Base-by-base conservation (phyloP, 2,888 invertebrate genomes). In the Drosophila bunnanda region DNA sequence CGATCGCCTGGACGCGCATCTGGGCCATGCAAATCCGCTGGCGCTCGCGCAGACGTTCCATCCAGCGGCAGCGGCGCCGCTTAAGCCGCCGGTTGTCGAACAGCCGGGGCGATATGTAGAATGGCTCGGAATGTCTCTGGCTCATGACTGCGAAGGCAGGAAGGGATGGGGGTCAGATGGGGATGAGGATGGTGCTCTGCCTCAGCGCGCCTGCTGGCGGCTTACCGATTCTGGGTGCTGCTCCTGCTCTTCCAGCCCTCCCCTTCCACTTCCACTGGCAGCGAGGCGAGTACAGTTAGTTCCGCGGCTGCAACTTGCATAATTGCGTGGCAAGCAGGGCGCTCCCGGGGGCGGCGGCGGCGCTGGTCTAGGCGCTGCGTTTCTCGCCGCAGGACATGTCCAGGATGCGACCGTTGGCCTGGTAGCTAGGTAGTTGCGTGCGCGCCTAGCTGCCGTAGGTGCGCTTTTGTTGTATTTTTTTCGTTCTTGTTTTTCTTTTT, bases 1-100 rank as follows among this genome's bases (percentile, higher is more conserved):
- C 64, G 15, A 60, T 41, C 34, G 64, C 34, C 32, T 48, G 61
- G 17, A 25, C 39, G 20, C 60, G 77, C 75, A 66, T 69, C 41
- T 77, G 71, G 30, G 75, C 61, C 68, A 76, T 61, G 36, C 67
- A 61, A 1, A 64, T 7, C 12, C 72, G 68, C 53, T 78, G 81
- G 12, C 74, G 82, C 15, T 83, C 82, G 20, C 71, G 79, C 66
- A 80, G 60, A 28, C 78, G 79, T 46, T 83, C 78, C 64, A 80
- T 77, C 90, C 89, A 89, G 44, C 76, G 85, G 66, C 75, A 78
- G 60, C 90, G 82, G 30, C 84, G 88, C 36, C 79, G 77, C 64
- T 90, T 90, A n/a, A 91, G 84, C 34, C 91, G 91, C 73, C 89
- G 80, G 66, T 91, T 91, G 65, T 89, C 86, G 62, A 91, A 91